Evolutionary conservation across 2,113 vertebrate species (phyloP).

Genomic region (Sinocyclocheilus anophthalmus): DNA sequence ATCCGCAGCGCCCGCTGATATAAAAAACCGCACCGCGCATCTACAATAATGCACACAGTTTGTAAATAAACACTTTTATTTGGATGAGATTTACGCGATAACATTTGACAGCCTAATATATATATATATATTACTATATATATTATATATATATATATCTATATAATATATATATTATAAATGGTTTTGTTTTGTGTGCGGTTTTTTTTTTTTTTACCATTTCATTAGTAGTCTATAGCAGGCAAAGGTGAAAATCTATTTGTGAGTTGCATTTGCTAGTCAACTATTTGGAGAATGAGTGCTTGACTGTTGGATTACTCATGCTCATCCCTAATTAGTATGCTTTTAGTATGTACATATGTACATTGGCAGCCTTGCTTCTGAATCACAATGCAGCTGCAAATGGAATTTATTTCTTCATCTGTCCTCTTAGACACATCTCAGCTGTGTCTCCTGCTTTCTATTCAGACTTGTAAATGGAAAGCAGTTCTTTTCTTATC

Average conservation of each 20-base stretch:
- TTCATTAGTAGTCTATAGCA: not conserved
- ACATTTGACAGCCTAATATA: too few species aligned
- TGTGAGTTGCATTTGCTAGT: not conserved
- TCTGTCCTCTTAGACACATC: not conserved
- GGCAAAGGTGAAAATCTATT: not conserved
- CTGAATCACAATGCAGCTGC: slow-evolving; percentile 26
- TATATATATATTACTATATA: too few species aligned
- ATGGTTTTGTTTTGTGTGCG: too few species aligned
- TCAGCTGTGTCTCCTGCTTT: not conserved
- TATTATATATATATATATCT: too few species aligned
- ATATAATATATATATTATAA: too few species aligned
- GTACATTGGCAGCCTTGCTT: slow-evolving; percentile 30
- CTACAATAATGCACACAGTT: too few species aligned
- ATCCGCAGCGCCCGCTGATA: too few species aligned
- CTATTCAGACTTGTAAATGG: slow-evolving; percentile 19
- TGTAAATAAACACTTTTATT: too few species aligned
- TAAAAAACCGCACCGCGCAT: too few species aligned
- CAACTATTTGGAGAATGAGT: not conserved
- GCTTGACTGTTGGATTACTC: slow-evolving; percentile 3
- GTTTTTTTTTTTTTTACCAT: not conserved
- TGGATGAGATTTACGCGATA: too few species aligned
- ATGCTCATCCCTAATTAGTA: not conserved
- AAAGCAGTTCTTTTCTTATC: slow-evolving; percentile 19
- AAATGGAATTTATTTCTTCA: slow-evolving; percentile 10
- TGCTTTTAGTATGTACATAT: not conserved